These are phyloP conservation scores for Sialis fuliginosa DNA, from an alignment of 2,888 invertebrate species.

Conservation along the genomic window DNA sequence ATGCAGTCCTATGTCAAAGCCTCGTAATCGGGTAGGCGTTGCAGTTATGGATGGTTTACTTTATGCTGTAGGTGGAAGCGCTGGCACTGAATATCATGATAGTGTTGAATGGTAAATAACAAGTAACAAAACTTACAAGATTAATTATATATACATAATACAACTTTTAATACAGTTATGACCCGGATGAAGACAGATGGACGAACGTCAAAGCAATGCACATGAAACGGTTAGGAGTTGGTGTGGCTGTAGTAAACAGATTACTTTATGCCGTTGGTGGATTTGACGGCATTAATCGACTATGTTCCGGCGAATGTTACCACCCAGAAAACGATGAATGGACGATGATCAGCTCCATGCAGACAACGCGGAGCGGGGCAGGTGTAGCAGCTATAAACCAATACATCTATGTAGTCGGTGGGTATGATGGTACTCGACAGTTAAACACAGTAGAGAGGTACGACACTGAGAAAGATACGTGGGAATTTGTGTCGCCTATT, in stretches of 20 bases:
- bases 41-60: slow-evolving; percentile 85
- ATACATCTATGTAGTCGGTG: slow-evolving; percentile 83
- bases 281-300: slow-evolving; percentile 64
- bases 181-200: slow-evolving; percentile 76
- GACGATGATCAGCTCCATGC: slow-evolving; percentile 66
- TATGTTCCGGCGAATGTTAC: slow-evolving; percentile 74
- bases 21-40: slow-evolving; percentile 78
- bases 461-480: slow-evolving; percentile 63
- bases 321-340: slow-evolving; percentile 86
- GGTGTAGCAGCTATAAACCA: slow-evolving; percentile 73
- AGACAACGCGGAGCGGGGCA: slow-evolving; percentile 64
- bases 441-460: slow-evolving; percentile 71
- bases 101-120: slow-evolving; percentile 70
- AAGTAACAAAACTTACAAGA: too few species aligned
- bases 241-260: slow-evolving; percentile 63
- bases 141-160: too few species aligned
- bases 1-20: slow-evolving; percentile 73
- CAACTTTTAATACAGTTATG: slow-evolving; percentile 40
- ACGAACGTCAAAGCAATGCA: slow-evolving; percentile 56
- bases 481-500: slow-evolving; percentile 64
- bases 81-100: slow-evolving; percentile 68
- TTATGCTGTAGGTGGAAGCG: slow-evolving; percentile 85
- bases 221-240: slow-evolving; percentile 59
- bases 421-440: slow-evolving; percentile 76
- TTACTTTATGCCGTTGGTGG: slow-evolving; percentile 73